phyloP scores from a whole-genome alignment of 2,113 vertebrate species.

The Andinoacara biseriatus region DNA sequence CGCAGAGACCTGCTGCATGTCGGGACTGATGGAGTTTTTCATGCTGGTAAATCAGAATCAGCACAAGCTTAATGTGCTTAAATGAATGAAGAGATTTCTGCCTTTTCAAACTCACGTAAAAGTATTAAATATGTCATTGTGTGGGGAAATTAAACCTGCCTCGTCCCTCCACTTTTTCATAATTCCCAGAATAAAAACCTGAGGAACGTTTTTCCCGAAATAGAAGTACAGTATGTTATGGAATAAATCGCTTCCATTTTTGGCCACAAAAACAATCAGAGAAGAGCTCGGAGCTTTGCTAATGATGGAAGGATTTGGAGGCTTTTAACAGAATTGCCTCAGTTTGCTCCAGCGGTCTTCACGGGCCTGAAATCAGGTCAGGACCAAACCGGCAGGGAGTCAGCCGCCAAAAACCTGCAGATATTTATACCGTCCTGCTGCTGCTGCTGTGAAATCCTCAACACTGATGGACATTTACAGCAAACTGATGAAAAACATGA shows the following conservation, averaged over 20 bases:
- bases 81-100: not conserved
- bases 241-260: conserved; percentile 26
- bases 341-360: conserved; percentile 37
- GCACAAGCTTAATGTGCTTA: not conserved
- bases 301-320: conserved; percentile 54
- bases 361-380: conserved; percentile 2
- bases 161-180: not conserved
- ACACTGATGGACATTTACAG: not conserved
- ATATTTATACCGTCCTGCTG: not conserved
- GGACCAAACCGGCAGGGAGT: not conserved
- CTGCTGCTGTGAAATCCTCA: too few species aligned
- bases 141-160: not conserved
- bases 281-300: conserved; percentile 43
- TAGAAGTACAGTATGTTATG: conserved; percentile 5
- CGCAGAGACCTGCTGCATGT: not conserved
- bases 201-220: conserved; percentile 9
- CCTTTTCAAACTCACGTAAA: not conserved
- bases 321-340: conserved; percentile 63
- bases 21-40: not conserved
- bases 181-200: not conserved
- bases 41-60: not conserved
- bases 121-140: not conserved
- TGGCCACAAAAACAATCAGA: conserved; percentile 47
- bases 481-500: too few species aligned
- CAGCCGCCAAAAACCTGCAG: not conserved